A percentile compares a stretch with the other conserved stretches of the same genome.
These are phyloP conservation scores for Lepus timidus DNA, from an alignment of 2,113 vertebrate species.

Conservation along the genomic window DNA sequence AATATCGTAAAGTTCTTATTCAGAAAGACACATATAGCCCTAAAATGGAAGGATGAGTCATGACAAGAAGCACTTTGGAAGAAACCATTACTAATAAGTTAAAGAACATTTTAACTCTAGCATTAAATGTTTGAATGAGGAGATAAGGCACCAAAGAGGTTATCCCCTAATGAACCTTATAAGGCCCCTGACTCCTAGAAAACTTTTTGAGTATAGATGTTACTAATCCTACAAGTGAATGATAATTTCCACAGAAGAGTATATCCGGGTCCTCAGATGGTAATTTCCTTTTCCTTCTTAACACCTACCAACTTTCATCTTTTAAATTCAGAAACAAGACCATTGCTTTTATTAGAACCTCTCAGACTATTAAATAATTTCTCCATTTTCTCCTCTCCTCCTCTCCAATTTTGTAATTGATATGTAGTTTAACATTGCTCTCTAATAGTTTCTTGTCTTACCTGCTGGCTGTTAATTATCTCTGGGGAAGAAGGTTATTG, in stretches of 20 bases:
- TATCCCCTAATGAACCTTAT: neutral
- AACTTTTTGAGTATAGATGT: neutral
- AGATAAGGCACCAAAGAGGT: neutral
- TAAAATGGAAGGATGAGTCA: constrained; percentile 60
- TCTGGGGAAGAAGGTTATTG: neutral
- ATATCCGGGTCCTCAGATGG: neutral
- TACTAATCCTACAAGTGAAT: neutral
- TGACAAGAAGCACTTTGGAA: constrained; percentile 54
- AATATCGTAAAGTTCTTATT: constrained; percentile 60
- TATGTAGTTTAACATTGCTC: neutral
- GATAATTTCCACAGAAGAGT: constrained; percentile 9
- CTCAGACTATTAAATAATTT: constrained; percentile 23
- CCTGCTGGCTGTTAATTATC: constrained; percentile 14
- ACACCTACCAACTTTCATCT: neutral
- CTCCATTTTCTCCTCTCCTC: neutral
- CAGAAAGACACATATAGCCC: constrained; percentile 35
- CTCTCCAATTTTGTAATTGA: neutral
- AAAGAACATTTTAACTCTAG: constrained; percentile 33
- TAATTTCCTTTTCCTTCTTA: constrained; percentile 9
- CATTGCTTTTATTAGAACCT: neutral
- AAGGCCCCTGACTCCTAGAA: neutral
- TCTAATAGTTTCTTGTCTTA: constrained; percentile 35
- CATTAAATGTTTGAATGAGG: constrained; percentile 33
- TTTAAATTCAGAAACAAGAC: constrained; percentile 34
- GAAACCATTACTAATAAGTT: constrained; percentile 58